phyloP scores from a whole-genome alignment of 2,888 invertebrate genomes.

The Morpho helenor region DNA sequence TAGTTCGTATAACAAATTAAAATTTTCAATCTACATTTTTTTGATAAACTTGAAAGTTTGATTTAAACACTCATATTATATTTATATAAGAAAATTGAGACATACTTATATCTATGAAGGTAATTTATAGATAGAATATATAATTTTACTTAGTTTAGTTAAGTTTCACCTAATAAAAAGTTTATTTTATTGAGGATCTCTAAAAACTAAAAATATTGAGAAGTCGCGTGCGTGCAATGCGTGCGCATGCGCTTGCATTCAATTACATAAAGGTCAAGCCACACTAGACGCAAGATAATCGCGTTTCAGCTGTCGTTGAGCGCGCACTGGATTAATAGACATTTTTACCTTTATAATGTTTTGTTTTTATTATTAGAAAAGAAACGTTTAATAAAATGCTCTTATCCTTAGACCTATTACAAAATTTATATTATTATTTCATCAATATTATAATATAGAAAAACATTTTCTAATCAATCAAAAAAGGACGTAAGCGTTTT shows the following conservation, averaged over 20 bases:
- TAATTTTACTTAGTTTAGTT: no score
- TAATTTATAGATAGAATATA: no score
- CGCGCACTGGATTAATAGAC: slow-evolving; percentile 37
- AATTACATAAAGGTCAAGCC: slow-evolving; percentile 74
- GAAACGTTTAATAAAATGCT: background rate
- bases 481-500: no score
- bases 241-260: slow-evolving; percentile 67
- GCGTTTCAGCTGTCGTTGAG: slow-evolving; percentile 64
- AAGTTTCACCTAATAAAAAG: background rate
- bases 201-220: slow-evolving; percentile 22
- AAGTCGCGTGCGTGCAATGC: slow-evolving; percentile 68
- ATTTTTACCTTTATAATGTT: slow-evolving; percentile 14
- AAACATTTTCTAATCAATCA: no score
- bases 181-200: background rate
- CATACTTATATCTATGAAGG: no score
- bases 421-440: background rate
- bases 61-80: no score
- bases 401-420: background rate
- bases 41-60: no score
- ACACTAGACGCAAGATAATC: slow-evolving; percentile 67
- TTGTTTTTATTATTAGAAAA: slow-evolving; percentile 25
- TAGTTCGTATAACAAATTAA: no score
- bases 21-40: no score
- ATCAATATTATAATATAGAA: no score
- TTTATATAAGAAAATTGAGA: no score